A percentile compares a stretch with the other conserved stretches of the same genome.
These are phyloP conservation scores for Mormyrops boulengeri DNA, from an alignment of 2,797 vertebrate species.

Conservation along the genomic window DNA sequence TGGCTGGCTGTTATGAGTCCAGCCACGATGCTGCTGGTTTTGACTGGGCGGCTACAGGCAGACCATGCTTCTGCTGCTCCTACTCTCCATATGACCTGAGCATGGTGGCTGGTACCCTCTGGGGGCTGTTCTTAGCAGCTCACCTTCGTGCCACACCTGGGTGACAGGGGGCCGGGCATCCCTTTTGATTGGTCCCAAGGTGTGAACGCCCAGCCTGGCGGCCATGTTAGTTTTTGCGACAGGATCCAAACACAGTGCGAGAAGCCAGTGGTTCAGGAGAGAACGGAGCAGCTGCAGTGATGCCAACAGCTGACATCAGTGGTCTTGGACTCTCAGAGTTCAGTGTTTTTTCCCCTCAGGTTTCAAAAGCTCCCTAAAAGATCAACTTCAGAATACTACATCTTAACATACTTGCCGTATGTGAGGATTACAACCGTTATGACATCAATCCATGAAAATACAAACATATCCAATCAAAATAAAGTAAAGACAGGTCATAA, in stretches of 20 bases:
- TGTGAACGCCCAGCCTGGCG: not conserved
- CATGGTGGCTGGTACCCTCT: not conserved
- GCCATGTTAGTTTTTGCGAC: not conserved
- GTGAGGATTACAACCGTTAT: slow-evolving; percentile 10
- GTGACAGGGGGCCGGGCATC: not conserved
- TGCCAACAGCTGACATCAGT: slow-evolving; percentile 3
- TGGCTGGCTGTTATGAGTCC: not conserved
- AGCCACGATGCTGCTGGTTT: not conserved
- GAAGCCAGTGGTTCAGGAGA: slow-evolving; percentile 9
- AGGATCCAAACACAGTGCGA: not conserved
- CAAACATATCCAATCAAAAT: slow-evolving; percentile 20
- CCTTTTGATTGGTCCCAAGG: not conserved
- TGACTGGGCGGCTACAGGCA: not conserved
- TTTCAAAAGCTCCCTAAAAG: slow-evolving; percentile 16
- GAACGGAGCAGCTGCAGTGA: slow-evolving; percentile 7
- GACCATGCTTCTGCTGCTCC: not conserved
- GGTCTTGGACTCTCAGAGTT: slow-evolving; percentile 16
- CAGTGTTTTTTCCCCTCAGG: not conserved
- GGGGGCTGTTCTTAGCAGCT: not conserved
- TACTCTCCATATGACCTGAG: not conserved
- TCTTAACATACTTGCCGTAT: not conserved
- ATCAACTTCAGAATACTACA: slow-evolving; percentile 9
- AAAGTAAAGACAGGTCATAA: slow-evolving; percentile 6
- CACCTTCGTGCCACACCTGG: not conserved
- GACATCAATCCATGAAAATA: slow-evolving; percentile 25